Evolutionary conservation across 2,888 invertebrate genomes (phyloP).

Genomic region (Desoria tigrina): DNA sequence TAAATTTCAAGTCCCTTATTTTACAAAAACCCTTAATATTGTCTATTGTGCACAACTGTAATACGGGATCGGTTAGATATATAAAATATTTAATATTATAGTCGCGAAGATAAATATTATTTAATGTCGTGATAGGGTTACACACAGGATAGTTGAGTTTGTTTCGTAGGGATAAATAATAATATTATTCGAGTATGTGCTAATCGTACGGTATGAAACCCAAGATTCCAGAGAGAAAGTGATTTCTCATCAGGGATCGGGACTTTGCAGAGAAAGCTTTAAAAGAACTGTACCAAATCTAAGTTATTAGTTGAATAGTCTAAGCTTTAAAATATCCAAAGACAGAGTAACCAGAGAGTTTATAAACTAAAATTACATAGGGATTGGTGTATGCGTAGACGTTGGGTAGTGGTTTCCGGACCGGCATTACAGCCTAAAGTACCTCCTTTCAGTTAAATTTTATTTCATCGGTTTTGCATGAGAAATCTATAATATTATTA

Average conservation of each 20-base stretch:
- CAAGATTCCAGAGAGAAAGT: not conserved
- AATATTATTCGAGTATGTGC: conserved; percentile 31
- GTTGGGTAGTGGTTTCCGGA: not conserved
- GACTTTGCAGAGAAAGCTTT: conserved; percentile 39
- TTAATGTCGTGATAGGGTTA: no score
- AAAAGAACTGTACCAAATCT: conserved; percentile 42
- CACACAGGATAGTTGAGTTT: no score
- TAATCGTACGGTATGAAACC: conserved; percentile 32
- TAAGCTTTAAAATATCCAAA: conserved; percentile 2
- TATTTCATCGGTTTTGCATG: conserved; percentile 10
- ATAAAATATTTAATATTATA: no score
- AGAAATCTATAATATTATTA: no score
- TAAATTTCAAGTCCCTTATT: no score
- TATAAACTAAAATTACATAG: not conserved
- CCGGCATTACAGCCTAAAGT: no score
- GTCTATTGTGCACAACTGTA: no score
- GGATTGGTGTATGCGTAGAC: not conserved
- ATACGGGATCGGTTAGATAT: no score
- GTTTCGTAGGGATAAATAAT: no score
- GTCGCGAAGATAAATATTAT: no score
- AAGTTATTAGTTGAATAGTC: conserved; percentile 10
- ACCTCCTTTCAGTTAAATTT: conserved; percentile 17
- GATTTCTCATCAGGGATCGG: conserved; percentile 15
- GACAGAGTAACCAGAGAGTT: conserved; percentile 6
- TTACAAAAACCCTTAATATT: no score